phyloP scores from a whole-genome alignment of 2,113 vertebrate species.

The Butastur rufipennis region DNA sequence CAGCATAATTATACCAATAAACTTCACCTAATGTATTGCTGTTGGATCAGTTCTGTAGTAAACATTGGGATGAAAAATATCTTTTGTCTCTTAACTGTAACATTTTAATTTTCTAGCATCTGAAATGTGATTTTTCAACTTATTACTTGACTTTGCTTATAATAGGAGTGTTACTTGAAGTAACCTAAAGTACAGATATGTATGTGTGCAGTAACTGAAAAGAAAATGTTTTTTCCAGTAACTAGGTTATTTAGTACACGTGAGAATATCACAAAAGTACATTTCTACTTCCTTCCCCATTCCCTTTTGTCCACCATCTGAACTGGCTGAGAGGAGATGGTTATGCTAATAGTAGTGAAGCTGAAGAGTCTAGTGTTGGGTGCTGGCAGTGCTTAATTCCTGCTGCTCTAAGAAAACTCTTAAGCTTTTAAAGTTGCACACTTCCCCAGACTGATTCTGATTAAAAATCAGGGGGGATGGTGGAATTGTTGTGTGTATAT shows the following conservation, averaged over 20 bases:
- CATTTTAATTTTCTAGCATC: background rate
- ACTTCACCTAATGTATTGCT: background rate
- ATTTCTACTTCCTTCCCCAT: background rate
- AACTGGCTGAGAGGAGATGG: background rate
- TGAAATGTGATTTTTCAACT: background rate
- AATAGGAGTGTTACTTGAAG: background rate
- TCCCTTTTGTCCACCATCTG: background rate
- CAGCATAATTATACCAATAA: background rate
- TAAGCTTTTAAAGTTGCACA: background rate
- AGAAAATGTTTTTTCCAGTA: background rate
- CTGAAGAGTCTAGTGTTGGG: background rate
- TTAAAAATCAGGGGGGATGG: background rate
- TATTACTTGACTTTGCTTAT: background rate
- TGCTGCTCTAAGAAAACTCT: background rate
- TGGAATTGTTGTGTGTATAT: background rate
- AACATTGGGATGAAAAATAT: background rate
- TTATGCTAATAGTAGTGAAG: background rate
- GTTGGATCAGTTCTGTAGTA: background rate
- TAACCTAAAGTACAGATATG: background rate
- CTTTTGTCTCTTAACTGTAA: background rate
- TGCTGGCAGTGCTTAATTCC: background rate
- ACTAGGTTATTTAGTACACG: background rate
- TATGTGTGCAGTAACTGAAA: background rate
- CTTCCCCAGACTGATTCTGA: background rate
- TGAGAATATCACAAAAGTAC: background rate